Percentiles rank a stretch among this genome's conserved stretches.
These are phyloP conservation scores for Drosophila bocki DNA, from an alignment of 1,140 invertebrate genomes.

Conservation along the genomic window DNA sequence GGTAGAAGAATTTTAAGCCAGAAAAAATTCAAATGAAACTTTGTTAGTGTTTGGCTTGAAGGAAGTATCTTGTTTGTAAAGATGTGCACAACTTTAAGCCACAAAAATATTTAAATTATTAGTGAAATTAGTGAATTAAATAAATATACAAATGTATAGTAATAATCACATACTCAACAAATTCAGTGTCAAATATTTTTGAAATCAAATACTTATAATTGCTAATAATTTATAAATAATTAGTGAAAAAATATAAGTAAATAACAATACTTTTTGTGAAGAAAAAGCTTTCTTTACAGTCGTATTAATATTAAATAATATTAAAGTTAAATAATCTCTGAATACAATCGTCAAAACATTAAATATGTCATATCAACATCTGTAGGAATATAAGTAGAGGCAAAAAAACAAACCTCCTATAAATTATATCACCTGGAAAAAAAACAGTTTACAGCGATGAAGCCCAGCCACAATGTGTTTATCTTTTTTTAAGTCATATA, in stretches of 20 bases:
- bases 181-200: background rate
- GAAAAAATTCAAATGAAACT: background rate
- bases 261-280: no score
- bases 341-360: background rate
- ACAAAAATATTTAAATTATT: background rate
- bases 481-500: constrained; percentile 2
- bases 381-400: background rate
- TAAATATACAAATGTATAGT: no score
- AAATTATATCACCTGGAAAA: background rate
- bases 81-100: background rate
- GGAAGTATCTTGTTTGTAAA: background rate
- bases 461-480: background rate
- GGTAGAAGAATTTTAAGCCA: background rate
- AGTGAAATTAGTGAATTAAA: background rate
- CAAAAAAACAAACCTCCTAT: background rate
- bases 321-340: background rate
- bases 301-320: no score
- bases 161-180: background rate
- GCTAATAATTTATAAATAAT: no score
- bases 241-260: no score
- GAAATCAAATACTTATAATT: background rate
- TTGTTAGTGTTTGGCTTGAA: background rate
- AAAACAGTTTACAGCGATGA: constrained; percentile 13
- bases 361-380: background rate
- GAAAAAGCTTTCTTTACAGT: no score